Percentiles rank a stretch among this genome's conserved stretches.
These are phyloP conservation scores for Caiman crocodilus DNA, from an alignment of 2,797 vertebrate species.

Conservation along the genomic window DNA sequence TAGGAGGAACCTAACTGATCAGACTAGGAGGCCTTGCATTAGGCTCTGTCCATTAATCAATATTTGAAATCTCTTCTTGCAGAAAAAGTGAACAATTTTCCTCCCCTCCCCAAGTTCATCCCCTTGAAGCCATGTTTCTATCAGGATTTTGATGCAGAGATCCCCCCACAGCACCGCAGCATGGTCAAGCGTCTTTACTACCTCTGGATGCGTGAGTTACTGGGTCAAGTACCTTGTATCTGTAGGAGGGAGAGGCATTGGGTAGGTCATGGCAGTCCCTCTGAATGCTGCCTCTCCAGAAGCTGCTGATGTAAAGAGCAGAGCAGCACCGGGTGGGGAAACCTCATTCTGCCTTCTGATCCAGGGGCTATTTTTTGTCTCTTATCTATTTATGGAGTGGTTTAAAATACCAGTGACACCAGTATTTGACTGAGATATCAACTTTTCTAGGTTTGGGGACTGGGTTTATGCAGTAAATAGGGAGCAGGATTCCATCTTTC, in stretches of 20 bases:
- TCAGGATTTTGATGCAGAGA: slow-evolving; percentile 96
- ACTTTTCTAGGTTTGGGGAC: neutral
- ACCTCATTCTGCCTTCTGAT: neutral
- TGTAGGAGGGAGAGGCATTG: neutral
- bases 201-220: slow-evolving; percentile 96
- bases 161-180: slow-evolving; percentile 93
- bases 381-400: neutral
- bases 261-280: neutral
- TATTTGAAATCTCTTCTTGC: neutral
- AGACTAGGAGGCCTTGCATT: neutral
- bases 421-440: neutral
- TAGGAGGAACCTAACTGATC: neutral
- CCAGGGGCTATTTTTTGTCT: neutral
- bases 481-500: neutral
- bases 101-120: slow-evolving; percentile 94
- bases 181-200: slow-evolving; percentile 97
- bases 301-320: neutral
- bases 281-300: neutral
- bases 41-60: neutral
- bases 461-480: neutral
- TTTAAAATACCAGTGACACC: neutral
- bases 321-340: neutral
- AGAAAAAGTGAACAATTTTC: slow-evolving; percentile 94
- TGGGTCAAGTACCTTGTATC: too few species aligned
- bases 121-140: slow-evolving; percentile 98